Evolutionary conservation across 2,113 vertebrate species (phyloP), one percentile per base, ranked within the genome.

Genomic region (Caranx ignobilis): DNA sequence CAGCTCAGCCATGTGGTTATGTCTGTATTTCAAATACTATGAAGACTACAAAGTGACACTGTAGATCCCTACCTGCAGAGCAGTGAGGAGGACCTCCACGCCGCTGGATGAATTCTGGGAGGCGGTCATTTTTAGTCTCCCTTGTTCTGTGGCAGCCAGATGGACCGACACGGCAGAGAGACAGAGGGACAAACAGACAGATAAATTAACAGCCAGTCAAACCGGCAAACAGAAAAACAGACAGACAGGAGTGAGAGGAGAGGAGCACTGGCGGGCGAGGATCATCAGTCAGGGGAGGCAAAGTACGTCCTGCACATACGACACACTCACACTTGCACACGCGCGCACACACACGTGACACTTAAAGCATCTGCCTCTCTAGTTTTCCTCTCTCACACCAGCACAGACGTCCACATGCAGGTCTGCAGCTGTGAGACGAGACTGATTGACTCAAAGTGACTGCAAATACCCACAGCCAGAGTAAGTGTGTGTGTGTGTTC

Each of bases 11-110:
- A 15, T 12, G 1, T 26, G 11, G 18, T 52, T 41, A 62, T 11
- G 57, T 41, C 15, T 26, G n/a, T 41, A 21, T 16, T 26, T n/a
- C 16, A 50, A 60, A 45, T 4, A 34, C 4, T 0, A 12, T 3
- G 2, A 60, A 6, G 4, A 71, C 54, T 5, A 61, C n/a, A 6
- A 31, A 5, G 6, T 11, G 16, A 31, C 2, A 4, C 4, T 48
- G 55, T 50, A 41, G 35, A 45, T 41, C 13, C 95, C 92, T 97
- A 98, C 97, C 97, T 98, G 96, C 78, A 99, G 95, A 11, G 95
- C 95, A 66, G 92, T 95, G 52, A 99, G 95, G 56, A 99, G 96
- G 70, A 96, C 93, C 93, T 97, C 96, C 79, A 99, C 92, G 90
- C 97, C 96, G 61, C 95, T 96, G 93, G 94, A 91, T 87, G 94